These are phyloP conservation scores for Drosophila lacteicornis DNA, from an alignment of 1,140 invertebrate species.

Conservation along the genomic window DNA sequence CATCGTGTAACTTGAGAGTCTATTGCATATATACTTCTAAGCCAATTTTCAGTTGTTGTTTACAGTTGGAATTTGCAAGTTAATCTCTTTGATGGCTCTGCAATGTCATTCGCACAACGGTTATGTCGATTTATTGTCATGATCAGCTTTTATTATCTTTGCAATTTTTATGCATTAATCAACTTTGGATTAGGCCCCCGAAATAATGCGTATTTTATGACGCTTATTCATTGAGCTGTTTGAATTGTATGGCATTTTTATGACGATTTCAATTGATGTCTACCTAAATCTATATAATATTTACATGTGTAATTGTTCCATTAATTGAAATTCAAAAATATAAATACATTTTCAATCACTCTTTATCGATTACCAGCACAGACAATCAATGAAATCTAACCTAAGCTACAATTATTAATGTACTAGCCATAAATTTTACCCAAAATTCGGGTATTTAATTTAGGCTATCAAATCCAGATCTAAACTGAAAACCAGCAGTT, in stretches of 20 bases:
- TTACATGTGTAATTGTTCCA: background rate
- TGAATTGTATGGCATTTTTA: constrained; percentile 2
- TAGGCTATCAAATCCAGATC: background rate
- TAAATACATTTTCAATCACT: too few species aligned
- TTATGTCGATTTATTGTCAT: constrained; percentile 7
- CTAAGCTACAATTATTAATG: background rate
- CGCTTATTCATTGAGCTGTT: background rate
- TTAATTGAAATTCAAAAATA: too few species aligned
- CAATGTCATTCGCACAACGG: constrained; percentile 16
- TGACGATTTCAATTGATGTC: background rate
- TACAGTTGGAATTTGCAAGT: constrained; percentile 8
- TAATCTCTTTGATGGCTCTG: constrained; percentile 15
- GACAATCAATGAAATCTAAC: background rate
- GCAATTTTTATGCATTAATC: constrained; percentile 15
- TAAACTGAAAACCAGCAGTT: background rate
- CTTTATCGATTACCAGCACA: background rate
- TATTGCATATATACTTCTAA: constrained; percentile 1
- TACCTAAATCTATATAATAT: background rate
- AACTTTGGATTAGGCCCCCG: background rate
- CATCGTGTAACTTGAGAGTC: constrained; percentile 5
- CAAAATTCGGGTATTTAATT: too few species aligned
- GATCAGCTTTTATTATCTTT: constrained; percentile 10
- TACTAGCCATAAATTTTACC: background rate
- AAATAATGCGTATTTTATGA: constrained; percentile 5
- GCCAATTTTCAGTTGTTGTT: constrained; percentile 17